Evolutionary conservation across 2,888 invertebrate genomes (phyloP).

Genomic region (Aplocera efformata): DNA sequence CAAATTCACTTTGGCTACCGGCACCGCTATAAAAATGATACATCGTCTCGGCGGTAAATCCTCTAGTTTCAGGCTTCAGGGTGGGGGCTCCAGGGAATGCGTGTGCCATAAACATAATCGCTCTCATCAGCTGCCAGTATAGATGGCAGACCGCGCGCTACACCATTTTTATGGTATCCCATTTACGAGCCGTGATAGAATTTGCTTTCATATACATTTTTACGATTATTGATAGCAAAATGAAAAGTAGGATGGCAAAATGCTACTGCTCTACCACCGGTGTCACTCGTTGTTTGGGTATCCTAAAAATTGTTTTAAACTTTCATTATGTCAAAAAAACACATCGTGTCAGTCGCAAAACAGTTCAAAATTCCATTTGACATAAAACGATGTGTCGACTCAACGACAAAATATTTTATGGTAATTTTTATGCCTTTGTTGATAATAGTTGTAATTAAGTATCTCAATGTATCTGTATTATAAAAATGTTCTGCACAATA

Average conservation of each 20-base stretch:
- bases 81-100: slow-evolving; percentile 48
- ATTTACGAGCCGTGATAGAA: slow-evolving; percentile 60
- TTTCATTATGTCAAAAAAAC: too few relatives aligned
- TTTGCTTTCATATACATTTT: slow-evolving; percentile 58
- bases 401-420: too few relatives aligned
- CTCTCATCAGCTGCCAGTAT: slow-evolving; percentile 65
- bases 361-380: too few relatives aligned
- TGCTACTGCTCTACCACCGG: slow-evolving; percentile 18
- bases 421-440: too few relatives aligned
- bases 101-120: slow-evolving; percentile 68
- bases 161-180: slow-evolving; percentile 53
- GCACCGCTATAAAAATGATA: slow-evolving; percentile 72
- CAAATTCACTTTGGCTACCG: slow-evolving; percentile 72
- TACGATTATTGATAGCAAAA: slow-evolving; percentile 40
- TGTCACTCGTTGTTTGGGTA: slow-evolving; percentile 18
- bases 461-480: too few relatives aligned
- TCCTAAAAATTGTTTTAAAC: too few relatives aligned
- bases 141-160: slow-evolving; percentile 45
- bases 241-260: slow-evolving; percentile 28
- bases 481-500: too few relatives aligned
- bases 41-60: slow-evolving; percentile 57
- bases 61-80: slow-evolving; percentile 55
- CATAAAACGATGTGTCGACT: too few relatives aligned
- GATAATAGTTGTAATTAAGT: too few relatives aligned
- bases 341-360: too few relatives aligned